phyloP scores from a whole-genome alignment of 2,888 invertebrate genomes.

The Morpho helenor region DNA sequence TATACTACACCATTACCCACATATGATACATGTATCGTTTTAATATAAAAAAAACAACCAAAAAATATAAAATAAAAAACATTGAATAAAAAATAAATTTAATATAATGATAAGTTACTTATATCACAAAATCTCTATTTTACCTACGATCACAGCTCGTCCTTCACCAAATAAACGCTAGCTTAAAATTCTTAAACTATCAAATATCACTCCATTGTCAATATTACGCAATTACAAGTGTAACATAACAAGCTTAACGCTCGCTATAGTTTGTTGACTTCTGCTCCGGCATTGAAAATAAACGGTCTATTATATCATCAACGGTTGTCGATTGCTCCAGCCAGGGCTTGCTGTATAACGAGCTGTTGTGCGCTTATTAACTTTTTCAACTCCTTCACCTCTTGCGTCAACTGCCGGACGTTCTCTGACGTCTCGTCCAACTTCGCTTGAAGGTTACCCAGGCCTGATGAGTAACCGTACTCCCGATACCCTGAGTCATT shows the following conservation, averaged over 20 bases:
- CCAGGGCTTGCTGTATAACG: slow-evolving; percentile 70
- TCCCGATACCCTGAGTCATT: slow-evolving; percentile 72
- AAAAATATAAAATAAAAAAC: not conserved
- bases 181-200: not conserved
- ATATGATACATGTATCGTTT: too few relatives aligned
- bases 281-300: slow-evolving; percentile 73
- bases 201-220: slow-evolving; percentile 21
- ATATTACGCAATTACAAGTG: slow-evolving; percentile 47
- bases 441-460: slow-evolving; percentile 81
- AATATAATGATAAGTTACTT: slow-evolving; percentile 28
- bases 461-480: slow-evolving; percentile 75
- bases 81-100: slow-evolving; percentile 26
- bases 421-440: slow-evolving; percentile 84
- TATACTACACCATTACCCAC: too few relatives aligned
- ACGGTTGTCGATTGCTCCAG: slow-evolving; percentile 62
- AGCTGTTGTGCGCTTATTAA: slow-evolving; percentile 73
- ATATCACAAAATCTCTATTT: slow-evolving; percentile 32
- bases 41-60: too few relatives aligned
- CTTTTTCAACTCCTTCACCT: slow-evolving; percentile 84
- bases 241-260: slow-evolving; percentile 18
- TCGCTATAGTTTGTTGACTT: slow-evolving; percentile 71
- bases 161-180: slow-evolving; percentile 1
- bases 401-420: slow-evolving; percentile 82
- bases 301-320: slow-evolving; percentile 73
- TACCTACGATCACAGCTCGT: slow-evolving; percentile 30